Base-by-base conservation (phyloP, 2,797 vertebrate species). In the Sebastes wilsoni region DNA sequence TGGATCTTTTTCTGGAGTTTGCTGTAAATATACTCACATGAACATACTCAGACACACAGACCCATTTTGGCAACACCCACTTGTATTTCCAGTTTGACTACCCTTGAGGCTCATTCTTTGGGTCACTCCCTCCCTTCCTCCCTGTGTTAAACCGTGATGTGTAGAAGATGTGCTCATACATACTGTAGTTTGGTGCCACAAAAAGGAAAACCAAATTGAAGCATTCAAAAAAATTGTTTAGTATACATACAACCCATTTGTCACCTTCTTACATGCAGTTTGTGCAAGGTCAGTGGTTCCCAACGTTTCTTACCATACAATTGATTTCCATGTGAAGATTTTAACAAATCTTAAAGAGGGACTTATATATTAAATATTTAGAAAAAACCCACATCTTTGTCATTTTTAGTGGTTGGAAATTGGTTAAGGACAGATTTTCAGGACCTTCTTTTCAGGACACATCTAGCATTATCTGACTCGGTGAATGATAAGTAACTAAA, bases 81-180 rank as follows among this genome's bases (percentile, higher is more conserved):
- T 90, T 85, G 94, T 89, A 89, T 93, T 94, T 94, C 94, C 90
- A 88, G 94, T 95, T 86, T 88, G 89, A 89, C 93, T 88, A 36
- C 70, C 65, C 87, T 85, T 78, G 22, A 49, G 78, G 85, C 83
- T 92, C 83, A 86, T 87, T 92, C 88, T 81, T 87, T 65, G 61
- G 75, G 89, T 91, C 86, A 74, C 88, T 84, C 72, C 66, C 76
- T 80, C 49, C 64, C 77, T 80, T 23, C 20, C 46, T 42, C 20
- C 23, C 23, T 65, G 12, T 23, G 58, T 84, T 69, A 75, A 82
- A 86, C 71, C 70, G 67, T 66, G 72, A 83, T 67, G 61, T 81
- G 46, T 78, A 32, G 16, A 74, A 38, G 38, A 71, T 72, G 36
- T 56, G 5, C 16, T 42, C 8, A 69, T 73, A 25, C 56, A 79